Percentiles rank a stretch among this genome's conserved stretches.
Conservation (phyloP, 2,888 invertebrate species). For the Nymphalis polychloros region DNA sequence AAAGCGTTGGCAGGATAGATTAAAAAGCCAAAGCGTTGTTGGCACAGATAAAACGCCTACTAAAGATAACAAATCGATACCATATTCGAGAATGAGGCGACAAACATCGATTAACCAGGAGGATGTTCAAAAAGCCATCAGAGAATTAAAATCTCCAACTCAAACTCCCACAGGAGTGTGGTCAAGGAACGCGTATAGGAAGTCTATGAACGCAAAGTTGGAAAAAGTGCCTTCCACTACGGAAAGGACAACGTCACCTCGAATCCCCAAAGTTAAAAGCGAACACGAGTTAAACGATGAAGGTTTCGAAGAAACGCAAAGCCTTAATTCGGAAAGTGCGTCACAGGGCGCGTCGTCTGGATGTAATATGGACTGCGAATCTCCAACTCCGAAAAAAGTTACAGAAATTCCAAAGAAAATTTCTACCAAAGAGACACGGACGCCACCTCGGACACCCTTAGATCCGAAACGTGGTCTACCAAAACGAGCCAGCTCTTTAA, state of each 20-base stretch:
- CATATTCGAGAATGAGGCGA: slow-evolving; percentile 81
- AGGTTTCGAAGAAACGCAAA: slow-evolving; percentile 95
- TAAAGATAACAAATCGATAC: slow-evolving; percentile 68
- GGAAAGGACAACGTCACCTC: slow-evolving; percentile 69
- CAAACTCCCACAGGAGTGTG: slow-evolving; percentile 83
- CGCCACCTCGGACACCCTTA: slow-evolving; percentile 63
- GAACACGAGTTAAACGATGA: slow-evolving; percentile 92
- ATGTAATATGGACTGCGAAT: slow-evolving; percentile 85
- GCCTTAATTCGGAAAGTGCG: slow-evolving; percentile 91
- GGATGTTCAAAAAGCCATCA: slow-evolving; percentile 86
- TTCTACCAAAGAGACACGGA: slow-evolving; percentile 75
- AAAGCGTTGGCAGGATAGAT: slow-evolving; percentile 86
- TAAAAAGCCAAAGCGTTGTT: slow-evolving; percentile 81
- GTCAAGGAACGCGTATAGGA: slow-evolving; percentile 76
- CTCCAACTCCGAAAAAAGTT: slow-evolving; percentile 76
- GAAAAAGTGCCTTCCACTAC: slow-evolving; percentile 52
- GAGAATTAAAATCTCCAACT: slow-evolving; percentile 84
- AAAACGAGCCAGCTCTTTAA: slow-evolving; percentile 71
- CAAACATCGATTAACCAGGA: slow-evolving; percentile 87
- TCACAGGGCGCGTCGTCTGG: slow-evolving; percentile 92
- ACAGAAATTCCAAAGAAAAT: slow-evolving; percentile 72
- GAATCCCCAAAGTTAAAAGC: slow-evolving; percentile 78
- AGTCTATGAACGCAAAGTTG: slow-evolving; percentile 57
- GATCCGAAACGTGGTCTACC: slow-evolving; percentile 63
- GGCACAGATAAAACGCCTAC: slow-evolving; percentile 72